Evolutionary conservation across 2,113 vertebrate species (phyloP).

Genomic region (Pterocles orientalis): DNA sequence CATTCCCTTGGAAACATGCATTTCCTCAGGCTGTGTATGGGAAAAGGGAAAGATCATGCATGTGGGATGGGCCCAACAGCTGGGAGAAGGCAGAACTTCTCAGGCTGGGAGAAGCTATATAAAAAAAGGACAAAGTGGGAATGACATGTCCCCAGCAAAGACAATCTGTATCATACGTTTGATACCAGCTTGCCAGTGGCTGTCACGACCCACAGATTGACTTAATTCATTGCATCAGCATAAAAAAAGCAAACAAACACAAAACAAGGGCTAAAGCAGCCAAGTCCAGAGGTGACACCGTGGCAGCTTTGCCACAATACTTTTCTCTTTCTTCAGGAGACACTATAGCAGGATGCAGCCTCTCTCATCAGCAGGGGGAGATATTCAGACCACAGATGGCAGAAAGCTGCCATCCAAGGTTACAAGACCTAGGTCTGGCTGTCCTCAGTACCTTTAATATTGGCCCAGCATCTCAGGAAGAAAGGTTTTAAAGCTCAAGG

Average conservation of each 20-base stretch:
- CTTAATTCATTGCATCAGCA: not conserved
- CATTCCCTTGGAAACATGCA: not conserved
- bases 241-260: not conserved
- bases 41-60: not conserved
- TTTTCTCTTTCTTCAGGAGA: not conserved
- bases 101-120: not conserved
- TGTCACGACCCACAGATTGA: not conserved
- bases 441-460: not conserved
- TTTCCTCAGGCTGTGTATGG: not conserved
- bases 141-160: not conserved
- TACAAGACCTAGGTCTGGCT: not conserved
- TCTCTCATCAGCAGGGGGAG: not conserved
- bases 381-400: not conserved
- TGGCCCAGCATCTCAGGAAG: not conserved
- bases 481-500: not conserved
- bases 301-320: not conserved
- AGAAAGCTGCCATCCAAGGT: not conserved
- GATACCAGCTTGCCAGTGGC: not conserved
- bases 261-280: not conserved
- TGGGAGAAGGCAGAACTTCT: not conserved
- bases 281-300: not conserved
- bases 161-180: not conserved
- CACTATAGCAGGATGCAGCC: not conserved
- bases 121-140: not conserved
- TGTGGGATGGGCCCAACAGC: not conserved